Conservation (phyloP, 2,113 vertebrate species). For the Accipiter virgatus region DNA sequence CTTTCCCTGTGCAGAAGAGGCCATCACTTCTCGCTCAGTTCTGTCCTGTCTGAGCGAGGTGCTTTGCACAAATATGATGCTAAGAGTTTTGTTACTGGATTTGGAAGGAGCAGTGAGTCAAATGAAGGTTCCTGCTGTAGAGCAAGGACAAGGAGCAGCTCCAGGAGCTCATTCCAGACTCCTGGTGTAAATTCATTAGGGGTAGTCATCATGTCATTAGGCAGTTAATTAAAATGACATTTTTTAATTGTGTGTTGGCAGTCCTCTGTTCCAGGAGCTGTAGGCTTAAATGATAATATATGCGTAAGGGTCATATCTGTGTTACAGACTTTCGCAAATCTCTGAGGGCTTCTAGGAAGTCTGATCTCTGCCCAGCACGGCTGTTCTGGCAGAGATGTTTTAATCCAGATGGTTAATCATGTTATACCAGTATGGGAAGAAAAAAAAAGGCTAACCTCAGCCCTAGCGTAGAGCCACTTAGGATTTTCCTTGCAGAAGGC, state of each 20-base stretch:
- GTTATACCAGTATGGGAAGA: neutral
- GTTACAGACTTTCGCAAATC: neutral
- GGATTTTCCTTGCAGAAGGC: neutral
- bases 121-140: neutral
- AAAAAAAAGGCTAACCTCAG: neutral
- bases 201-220: neutral
- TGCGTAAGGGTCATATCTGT: neutral
- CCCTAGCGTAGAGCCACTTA: neutral
- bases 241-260: neutral
- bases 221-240: neutral
- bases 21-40: fast-evolving
- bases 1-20: neutral
- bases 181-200: neutral
- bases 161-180: neutral
- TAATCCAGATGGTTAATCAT: neutral
- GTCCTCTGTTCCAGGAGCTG: neutral
- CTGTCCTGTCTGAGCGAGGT: neutral
- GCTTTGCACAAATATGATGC: neutral
- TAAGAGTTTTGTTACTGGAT: neutral
- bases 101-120: neutral
- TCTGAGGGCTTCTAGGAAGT: neutral
- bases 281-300: neutral
- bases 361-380: neutral
- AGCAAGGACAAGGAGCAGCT: neutral
- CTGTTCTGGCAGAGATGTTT: neutral